Evolutionary conservation across 2,888 invertebrate species (phyloP), one percentile per base, ranked within the genome.

Genomic region (Myopa testacea): DNA sequence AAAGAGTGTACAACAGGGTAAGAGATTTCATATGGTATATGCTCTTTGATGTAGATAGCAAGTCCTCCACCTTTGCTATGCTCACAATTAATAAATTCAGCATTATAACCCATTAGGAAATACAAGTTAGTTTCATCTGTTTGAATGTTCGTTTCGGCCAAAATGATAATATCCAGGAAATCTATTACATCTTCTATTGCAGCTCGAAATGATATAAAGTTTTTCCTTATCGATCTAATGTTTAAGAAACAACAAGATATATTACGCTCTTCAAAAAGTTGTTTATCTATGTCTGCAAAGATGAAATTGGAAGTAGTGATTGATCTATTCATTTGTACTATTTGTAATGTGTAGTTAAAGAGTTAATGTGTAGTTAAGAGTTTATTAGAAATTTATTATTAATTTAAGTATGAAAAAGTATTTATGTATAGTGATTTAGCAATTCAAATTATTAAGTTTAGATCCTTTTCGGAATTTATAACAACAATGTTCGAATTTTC

Each of bases 401-500:
- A 67, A 37, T 16, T 7, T 8, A 4, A 67, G n/a, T 16, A 45
- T 38, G 19, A n/a, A 69, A 4, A 40, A 67, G 19, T 26, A 26
- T 16, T 26, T 19, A 19, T 12, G 38, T 37, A 8, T 14, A 34
- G 37, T n/a, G 19, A n/a, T 60, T 1, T 67, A 16, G 12, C 3
- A n/a, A 10, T 50, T 40, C 34, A 70, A 52, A 70, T 14, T 70
- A 55, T 70, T 19, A 55, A 1, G 12, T 34, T 12, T 12, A 69
- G 45, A 52, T 70, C 37, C 14, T 19, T 34, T 70, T 70, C 55
- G 52, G 70, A 52, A 70, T 70, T 70, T 12, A 70, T 26, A n/a
- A 16, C 34, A 10, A 70, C 26, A 52, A 26, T 52, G 4, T 12
- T 34, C 14, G 55, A 70, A 37, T 70, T 70, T 70, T 70, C 26